Conservation (phyloP, 1,140 invertebrate species). For the Lepidurus packardi region DNA sequence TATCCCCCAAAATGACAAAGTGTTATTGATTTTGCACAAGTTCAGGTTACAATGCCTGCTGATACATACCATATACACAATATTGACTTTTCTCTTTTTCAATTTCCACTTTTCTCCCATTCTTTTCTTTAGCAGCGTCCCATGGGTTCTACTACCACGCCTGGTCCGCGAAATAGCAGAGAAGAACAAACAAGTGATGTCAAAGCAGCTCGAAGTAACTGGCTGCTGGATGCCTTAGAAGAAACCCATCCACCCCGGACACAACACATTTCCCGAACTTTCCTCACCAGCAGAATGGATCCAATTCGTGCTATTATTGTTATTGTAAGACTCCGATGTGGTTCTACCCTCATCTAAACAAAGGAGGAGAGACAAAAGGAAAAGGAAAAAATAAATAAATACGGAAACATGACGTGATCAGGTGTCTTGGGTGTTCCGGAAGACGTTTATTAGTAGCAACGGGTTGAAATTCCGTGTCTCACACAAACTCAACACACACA, state of each 20-base stretch:
- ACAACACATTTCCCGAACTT: not conserved
- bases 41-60: not conserved
- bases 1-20: not conserved
- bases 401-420: not conserved
- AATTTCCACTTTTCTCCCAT: not conserved
- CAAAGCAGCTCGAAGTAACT: not conserved
- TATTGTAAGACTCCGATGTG: not conserved
- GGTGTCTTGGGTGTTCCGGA: not conserved
- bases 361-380: not conserved
- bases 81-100: not conserved
- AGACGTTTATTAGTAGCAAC: not conserved
- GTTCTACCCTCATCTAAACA: not conserved
- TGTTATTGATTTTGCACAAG: not conserved
- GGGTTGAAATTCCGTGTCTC: not conserved
- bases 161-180: not conserved
- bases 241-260: not conserved
- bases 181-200: not conserved
- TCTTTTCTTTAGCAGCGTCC: not conserved
- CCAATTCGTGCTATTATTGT: slow-evolving; percentile 7
- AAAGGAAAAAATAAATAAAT: not conserved
- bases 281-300: not conserved
- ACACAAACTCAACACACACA: not conserved
- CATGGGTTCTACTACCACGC: not conserved
- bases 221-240: not conserved
- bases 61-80: slow-evolving; percentile 1